Base-by-base conservation (phyloP, 1,140 invertebrate genomes). In the Yoshiicerus persimilis region DNA sequence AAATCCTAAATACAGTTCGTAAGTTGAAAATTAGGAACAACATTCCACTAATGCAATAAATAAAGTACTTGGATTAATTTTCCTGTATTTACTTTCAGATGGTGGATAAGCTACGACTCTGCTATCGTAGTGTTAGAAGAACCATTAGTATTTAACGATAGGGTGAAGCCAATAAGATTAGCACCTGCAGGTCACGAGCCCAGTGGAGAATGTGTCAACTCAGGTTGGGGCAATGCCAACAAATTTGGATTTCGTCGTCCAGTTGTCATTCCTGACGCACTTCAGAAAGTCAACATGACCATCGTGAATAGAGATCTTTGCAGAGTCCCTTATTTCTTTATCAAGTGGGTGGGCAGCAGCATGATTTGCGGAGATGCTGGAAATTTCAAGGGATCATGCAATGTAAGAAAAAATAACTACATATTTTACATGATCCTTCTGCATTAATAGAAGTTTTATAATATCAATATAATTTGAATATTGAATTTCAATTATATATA, bases 91-190 rank as follows among this genome's bases (percentile, higher is more conserved):
- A n/a, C 8, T 86, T 13, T 27, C 20, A 56, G 84, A 11, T 16
- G 20, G 8, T 10, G 16, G 1, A 62, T 32, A 34, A 23, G 20
- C 62, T 39, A 47, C 70, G 87, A 88, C 47, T 64, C 34, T 2
- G 77, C 30, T 34, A 38, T 88, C 0, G 66, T 88, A 23, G 84
- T 25, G 4, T n/a, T 88, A 20, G 41, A 32, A 3, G 27, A 84
- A 23, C 87, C 87, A 38, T 85, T 88, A 39, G 47, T 41, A 16
- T 88, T 84, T 30, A 88, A 62, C 64, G 41, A 36, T 0, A n/a
- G 77, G 10, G 87, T 88, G 1, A n/a, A 84, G 47, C 77, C 87
- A 2, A 85, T 88, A 6, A 39, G 77, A 23, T 13, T 88, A 2
- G 27, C 86, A 20, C 34, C n/a, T 3, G 11, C 34, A 32, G 39